Conservation (phyloP, 2,113 vertebrate species). For the Neodontobutis hainanensis region DNA sequence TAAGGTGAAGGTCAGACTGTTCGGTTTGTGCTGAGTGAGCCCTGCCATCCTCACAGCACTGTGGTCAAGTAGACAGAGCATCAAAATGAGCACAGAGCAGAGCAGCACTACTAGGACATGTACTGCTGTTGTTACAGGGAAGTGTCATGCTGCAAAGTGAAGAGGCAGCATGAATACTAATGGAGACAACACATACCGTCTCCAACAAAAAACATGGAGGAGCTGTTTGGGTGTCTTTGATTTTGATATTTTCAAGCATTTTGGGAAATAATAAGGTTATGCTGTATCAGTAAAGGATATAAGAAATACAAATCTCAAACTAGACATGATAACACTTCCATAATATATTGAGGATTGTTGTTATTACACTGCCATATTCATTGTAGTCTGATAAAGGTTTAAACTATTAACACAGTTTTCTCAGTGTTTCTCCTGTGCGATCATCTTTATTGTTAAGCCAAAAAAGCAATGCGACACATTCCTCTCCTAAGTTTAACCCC, state of each 20-base stretch:
- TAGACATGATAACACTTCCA: no score
- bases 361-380: no score
- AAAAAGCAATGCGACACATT: slow-evolving; percentile 16
- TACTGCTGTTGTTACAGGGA: slow-evolving; percentile 28
- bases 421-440: slow-evolving; percentile 1
- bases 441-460: slow-evolving; percentile 8
- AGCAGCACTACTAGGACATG: slow-evolving; percentile 10
- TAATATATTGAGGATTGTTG: no score
- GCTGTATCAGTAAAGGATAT: no score
- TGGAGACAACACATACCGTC: background rate
- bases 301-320: no score
- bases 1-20: background rate
- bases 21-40: background rate
- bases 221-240: no score
- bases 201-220: no score
- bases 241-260: no score
- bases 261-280: no score
- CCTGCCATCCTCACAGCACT: background rate
- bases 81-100: slow-evolving; percentile 6
- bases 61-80: slow-evolving; percentile 11
- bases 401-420: slow-evolving; percentile 19
- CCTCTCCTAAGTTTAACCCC: slow-evolving; percentile 19
- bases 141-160: slow-evolving; percentile 50
- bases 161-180: slow-evolving; percentile 60
- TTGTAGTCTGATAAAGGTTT: background rate